phyloP scores from a whole-genome alignment of 2,888 invertebrate genomes.

The Barypeithes pellucidus region DNA sequence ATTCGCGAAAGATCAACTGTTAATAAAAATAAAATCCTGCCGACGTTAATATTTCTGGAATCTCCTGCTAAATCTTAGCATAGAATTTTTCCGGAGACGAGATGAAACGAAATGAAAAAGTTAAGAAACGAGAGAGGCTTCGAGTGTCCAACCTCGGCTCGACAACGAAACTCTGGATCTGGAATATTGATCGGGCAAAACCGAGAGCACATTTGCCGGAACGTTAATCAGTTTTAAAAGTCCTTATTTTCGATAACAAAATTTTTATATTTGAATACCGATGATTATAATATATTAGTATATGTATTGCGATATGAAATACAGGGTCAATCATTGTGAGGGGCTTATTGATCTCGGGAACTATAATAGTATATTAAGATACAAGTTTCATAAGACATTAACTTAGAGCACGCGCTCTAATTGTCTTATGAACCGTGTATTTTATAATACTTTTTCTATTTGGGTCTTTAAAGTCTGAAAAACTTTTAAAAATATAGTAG shows the following conservation, averaged over 20 bases:
- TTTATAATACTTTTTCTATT: too few relatives aligned
- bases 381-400: too few relatives aligned
- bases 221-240: conserved; percentile 19
- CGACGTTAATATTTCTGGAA: conserved; percentile 19
- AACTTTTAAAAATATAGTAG: too few relatives aligned
- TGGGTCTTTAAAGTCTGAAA: too few relatives aligned
- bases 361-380: too few relatives aligned
- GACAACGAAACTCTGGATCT: conserved; percentile 42
- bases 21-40: background rate
- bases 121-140: conserved; percentile 43
- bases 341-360: too few relatives aligned
- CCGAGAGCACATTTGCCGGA: conserved; percentile 21
- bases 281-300: too few relatives aligned
- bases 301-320: too few relatives aligned
- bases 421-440: too few relatives aligned
- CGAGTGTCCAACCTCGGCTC: conserved; percentile 40
- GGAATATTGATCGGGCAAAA: conserved; percentile 47
- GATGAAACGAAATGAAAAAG: conserved; percentile 38
- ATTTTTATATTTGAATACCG: conserved; percentile 1
- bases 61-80: conserved; percentile 27
- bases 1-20: too few relatives aligned
- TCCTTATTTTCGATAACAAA: conserved; percentile 6
- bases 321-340: too few relatives aligned
- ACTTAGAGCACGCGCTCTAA: too few relatives aligned
- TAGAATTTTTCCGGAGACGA: conserved; percentile 33